phyloP scores from a whole-genome alignment of 2,888 invertebrate species.

The Thera britannica region DNA sequence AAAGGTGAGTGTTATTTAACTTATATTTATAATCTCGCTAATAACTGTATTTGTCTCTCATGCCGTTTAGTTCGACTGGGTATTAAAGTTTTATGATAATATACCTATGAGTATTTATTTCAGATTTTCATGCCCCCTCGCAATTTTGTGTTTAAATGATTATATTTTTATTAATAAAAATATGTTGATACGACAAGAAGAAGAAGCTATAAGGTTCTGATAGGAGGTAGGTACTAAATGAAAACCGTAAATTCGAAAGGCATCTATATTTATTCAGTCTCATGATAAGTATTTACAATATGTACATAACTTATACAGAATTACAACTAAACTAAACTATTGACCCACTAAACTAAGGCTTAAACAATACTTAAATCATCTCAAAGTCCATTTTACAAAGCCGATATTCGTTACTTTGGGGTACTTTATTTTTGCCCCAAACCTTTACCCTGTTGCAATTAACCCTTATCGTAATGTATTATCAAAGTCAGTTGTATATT shows the following conservation, averaged over 20 bases:
- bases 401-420: not conserved
- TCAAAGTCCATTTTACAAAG: slow-evolving; percentile 42
- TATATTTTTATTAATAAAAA: too few species aligned
- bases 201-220: too few species aligned
- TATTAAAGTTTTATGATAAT: too few species aligned
- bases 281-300: slow-evolving; percentile 57
- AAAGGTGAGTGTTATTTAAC: too few species aligned
- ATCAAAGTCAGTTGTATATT: slow-evolving; percentile 25
- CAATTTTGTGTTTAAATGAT: too few species aligned
- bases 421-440: slow-evolving; percentile 3
- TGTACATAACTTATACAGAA: slow-evolving; percentile 63
- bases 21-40: too few species aligned
- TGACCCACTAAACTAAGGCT: slow-evolving; percentile 56
- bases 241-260: slow-evolving; percentile 32
- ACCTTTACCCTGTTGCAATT: slow-evolving; percentile 1
- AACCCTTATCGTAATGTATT: slow-evolving; percentile 9
- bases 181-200: too few species aligned
- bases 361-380: slow-evolving; percentile 10
- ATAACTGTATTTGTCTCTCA: too few species aligned
- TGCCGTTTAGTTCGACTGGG: too few species aligned
- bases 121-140: too few species aligned
- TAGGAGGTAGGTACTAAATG: not conserved
- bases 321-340: slow-evolving; percentile 50
- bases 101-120: too few species aligned
- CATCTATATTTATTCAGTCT: slow-evolving; percentile 60